Evolutionary conservation across 2,888 invertebrate species (phyloP).

Genomic region (Hermaeophaga mercurialis): DNA sequence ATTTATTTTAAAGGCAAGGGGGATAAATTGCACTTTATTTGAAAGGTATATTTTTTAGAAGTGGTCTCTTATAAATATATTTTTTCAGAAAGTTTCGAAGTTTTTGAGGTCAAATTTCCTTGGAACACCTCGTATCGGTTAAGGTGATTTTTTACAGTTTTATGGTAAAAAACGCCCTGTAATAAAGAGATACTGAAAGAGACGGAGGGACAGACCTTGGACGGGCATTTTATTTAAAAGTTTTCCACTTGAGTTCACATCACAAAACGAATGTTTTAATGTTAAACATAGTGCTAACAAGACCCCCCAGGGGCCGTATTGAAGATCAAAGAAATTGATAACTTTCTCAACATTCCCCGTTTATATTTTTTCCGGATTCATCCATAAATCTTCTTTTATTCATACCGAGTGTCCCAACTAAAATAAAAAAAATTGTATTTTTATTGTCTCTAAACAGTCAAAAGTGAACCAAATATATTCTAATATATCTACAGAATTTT

Average conservation of each 20-base stretch:
- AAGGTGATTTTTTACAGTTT: no score
- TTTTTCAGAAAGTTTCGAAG: no score
- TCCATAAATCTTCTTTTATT: slow-evolving; percentile 24
- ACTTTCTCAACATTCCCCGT: slow-evolving; percentile 28
- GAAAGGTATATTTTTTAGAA: no score
- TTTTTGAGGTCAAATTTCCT: no score
- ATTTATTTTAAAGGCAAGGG: no score
- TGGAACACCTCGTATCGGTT: no score
- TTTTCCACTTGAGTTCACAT: slow-evolving; percentile 28
- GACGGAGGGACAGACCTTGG: slow-evolving; percentile 17
- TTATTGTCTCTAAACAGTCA: no score
- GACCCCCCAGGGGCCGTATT: slow-evolving; percentile 30
- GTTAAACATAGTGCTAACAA: slow-evolving; percentile 31
- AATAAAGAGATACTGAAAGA: neutral
- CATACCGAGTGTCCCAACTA: neutral
- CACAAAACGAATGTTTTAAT: slow-evolving; percentile 29
- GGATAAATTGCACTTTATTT: no score
- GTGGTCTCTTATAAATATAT: no score
- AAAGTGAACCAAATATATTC: no score
- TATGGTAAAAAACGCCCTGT: neutral
- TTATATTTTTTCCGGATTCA: slow-evolving; percentile 18
- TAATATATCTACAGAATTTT: no score
- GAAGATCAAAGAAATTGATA: slow-evolving; percentile 28
- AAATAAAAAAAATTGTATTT: no score
- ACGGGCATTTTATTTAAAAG: slow-evolving; percentile 25